A percentile compares a stretch with the other conserved stretches of the same genome.
These are phyloP conservation scores for Bujurquina vittata DNA, from an alignment of 2,113 vertebrate species.

Conservation along the genomic window DNA sequence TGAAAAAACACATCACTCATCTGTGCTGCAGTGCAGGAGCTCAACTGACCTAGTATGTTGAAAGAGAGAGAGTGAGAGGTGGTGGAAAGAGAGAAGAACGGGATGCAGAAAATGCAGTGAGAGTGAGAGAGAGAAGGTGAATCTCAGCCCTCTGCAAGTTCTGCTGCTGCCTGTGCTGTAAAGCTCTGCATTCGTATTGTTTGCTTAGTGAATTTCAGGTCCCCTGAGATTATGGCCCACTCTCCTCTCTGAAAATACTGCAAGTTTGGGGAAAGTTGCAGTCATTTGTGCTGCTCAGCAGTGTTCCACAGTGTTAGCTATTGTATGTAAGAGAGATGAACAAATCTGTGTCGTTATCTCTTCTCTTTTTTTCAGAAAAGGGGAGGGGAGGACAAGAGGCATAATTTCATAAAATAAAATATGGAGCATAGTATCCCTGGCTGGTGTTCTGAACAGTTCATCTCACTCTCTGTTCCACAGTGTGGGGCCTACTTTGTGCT, in stretches of 20 bases:
- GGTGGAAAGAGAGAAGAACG: constrained; percentile 3
- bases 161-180: constrained; percentile 45
- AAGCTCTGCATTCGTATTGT: constrained; percentile 64
- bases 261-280: constrained; percentile 64
- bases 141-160: constrained; percentile 53
- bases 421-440: constrained; percentile 58
- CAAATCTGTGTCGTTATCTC: constrained; percentile 57
- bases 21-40: constrained; percentile 73
- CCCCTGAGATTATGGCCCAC: constrained; percentile 59
- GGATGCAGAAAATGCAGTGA: constrained; percentile 33
- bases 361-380: constrained; percentile 34
- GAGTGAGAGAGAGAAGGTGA: constrained; percentile 17
- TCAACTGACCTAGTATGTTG: constrained; percentile 64
- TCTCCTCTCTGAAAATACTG: constrained; percentile 58
- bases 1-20: constrained; percentile 54
- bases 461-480: constrained; percentile 49
- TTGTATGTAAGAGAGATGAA: constrained; percentile 52
- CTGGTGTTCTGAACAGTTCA: constrained; percentile 45
- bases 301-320: constrained; percentile 44
- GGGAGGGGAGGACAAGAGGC: background rate
- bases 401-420: constrained; percentile 55
- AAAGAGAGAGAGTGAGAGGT: constrained; percentile 17
- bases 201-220: constrained; percentile 62
- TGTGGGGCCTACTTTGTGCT: constrained; percentile 49
- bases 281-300: constrained; percentile 65